Evolutionary conservation across 2,113 vertebrate genomes (phyloP), one percentile per base, ranked within the genome.

Genomic region (Sciurus niger): DNA sequence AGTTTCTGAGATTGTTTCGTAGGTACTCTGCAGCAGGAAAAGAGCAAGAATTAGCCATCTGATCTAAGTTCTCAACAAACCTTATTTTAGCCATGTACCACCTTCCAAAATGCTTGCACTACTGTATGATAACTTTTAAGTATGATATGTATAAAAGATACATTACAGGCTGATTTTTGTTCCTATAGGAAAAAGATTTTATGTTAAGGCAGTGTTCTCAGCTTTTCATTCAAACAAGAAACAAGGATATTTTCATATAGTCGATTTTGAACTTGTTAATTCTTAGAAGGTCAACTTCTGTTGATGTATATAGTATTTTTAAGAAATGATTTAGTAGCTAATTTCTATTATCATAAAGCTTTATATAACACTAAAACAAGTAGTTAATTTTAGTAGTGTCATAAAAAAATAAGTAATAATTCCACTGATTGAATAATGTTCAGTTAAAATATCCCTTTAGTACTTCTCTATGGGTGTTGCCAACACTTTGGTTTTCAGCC

Each of bases 221-320:
- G 22, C 65, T 95, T 34, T 89, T 79, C 18, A 17, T 80, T 91
- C 60, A 68, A 7, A n/a, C 34, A 86, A 79, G n/a, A 90, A 79
- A 68, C 79, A 92, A 73, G 89, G 22, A 1, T 87, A 53, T 55
- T 24, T 89, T 96, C 46, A 96, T 58, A 85, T 65, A 89, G 14
- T 53, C 94, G 60, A 7, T n/a, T 90, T 40, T 63, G 78, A 34
- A 63, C 16, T 93, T 85, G 63, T 78, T 92, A 60, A 90, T 90
- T 82, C 46, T 74, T 90, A 79, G 43, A 91, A 89, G 73, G 73
- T 89, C 84, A 84, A 34, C 83, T 88, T 96, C 90, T 82, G 20
- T 73, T 37, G 51, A 9, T 93, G 40, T 1, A 2, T 63, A n/a
- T 16, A 58, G 28, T 82, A 13, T 40, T 84, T 63, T 85, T 24